Evolutionary conservation across 1,140 invertebrate species (phyloP).

Genomic region (Manduca sexta): DNA sequence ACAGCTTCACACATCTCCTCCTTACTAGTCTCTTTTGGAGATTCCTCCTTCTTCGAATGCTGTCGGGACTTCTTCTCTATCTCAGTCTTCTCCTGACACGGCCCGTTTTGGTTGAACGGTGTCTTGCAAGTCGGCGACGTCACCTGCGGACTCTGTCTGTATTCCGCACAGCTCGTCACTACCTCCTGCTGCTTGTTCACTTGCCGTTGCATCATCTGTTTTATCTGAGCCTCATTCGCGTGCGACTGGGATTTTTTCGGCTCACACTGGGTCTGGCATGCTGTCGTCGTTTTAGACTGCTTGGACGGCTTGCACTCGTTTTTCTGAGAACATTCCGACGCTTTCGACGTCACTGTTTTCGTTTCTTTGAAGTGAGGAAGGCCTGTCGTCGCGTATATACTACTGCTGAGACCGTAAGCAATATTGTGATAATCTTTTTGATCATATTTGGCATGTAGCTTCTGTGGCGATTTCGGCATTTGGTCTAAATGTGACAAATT

Average conservation of each 20-base stretch:
- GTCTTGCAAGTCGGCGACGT: conserved; percentile 57
- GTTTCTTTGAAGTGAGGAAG: conserved; percentile 67
- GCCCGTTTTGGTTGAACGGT: conserved; percentile 52
- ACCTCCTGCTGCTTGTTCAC: conserved; percentile 48
- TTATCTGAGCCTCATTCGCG: conserved; percentile 53
- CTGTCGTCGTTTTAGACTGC: conserved; percentile 66
- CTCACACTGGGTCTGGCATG: conserved; percentile 68
- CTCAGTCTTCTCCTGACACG: conserved; percentile 54
- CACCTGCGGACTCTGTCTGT: conserved; percentile 52
- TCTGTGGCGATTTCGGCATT: conserved; percentile 70
- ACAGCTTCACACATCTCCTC: conserved; percentile 73
- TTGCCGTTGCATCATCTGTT: conserved; percentile 67
- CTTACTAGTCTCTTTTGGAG: conserved; percentile 55
- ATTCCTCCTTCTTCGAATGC: conserved; percentile 71
- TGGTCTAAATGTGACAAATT: conserved; percentile 74
- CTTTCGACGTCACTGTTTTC: conserved; percentile 50
- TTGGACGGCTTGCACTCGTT: conserved; percentile 62
- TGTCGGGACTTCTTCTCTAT: conserved; percentile 76
- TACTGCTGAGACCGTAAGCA: conserved; percentile 58
- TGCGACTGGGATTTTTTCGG: conserved; percentile 52
- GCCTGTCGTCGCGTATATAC: conserved; percentile 55
- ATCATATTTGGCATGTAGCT: conserved; percentile 62
- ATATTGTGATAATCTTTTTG: conserved; percentile 71
- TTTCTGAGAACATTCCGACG: conserved; percentile 61
- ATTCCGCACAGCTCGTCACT: conserved; percentile 51